Conservation (phyloP, 1,140 invertebrate genomes). For the Drosophila hydei region DNA sequence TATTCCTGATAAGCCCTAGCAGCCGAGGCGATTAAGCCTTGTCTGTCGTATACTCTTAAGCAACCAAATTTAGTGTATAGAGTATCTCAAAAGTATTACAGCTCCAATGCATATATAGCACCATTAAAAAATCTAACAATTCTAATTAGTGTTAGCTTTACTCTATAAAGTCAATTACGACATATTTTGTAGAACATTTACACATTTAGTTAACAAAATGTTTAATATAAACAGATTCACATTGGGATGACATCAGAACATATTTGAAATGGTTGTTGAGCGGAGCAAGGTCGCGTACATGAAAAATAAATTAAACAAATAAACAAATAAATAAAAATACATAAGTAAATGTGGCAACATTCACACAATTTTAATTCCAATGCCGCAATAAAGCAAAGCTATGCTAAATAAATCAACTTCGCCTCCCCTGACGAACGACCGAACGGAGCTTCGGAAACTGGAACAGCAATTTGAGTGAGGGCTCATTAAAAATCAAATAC, state of each 20-base stretch:
- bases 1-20: too few relatives aligned
- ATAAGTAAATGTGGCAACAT: constrained; percentile 17
- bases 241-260: constrained; percentile 13
- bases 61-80: too few relatives aligned
- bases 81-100: too few relatives aligned
- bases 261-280: constrained; percentile 13
- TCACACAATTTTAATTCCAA: constrained; percentile 36
- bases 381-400: constrained; percentile 21
- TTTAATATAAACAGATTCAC: background rate
- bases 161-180: background rate
- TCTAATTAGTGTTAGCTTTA: too few relatives aligned
- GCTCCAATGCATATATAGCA: too few relatives aligned
- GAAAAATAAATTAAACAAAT: background rate
- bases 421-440: background rate
- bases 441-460: constrained; percentile 2
- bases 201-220: background rate
- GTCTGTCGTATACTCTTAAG: too few relatives aligned
- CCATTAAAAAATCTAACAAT: too few relatives aligned
- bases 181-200: background rate
- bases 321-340: constrained; percentile 13
- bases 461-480: constrained; percentile 35
- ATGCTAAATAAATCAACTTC: constrained; percentile 36
- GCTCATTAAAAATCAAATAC: constrained; percentile 54
- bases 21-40: too few relatives aligned
- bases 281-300: constrained; percentile 13